These are phyloP conservation scores for Parnassius smintheus DNA, from an alignment of 2,888 invertebrate genomes.

Conservation along the genomic window DNA sequence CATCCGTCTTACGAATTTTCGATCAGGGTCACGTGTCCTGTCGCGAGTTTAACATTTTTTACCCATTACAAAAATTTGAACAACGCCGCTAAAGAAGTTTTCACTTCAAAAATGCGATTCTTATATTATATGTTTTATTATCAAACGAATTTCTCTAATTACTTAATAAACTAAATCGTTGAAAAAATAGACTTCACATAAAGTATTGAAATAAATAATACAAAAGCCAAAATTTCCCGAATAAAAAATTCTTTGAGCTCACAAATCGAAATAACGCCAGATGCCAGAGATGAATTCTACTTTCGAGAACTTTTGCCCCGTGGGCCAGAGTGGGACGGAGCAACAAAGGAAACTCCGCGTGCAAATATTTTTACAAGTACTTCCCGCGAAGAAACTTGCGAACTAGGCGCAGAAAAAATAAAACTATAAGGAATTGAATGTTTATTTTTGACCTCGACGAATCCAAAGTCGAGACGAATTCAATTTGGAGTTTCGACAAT, in stretches of 20 bases:
- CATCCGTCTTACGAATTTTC: no score
- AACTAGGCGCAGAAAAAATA: conserved; percentile 2
- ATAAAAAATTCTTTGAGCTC: background rate
- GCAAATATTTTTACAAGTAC: conserved; percentile 18
- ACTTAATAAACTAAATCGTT: no score
- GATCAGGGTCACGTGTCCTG: no score
- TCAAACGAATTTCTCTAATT: no score
- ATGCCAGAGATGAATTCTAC: background rate
- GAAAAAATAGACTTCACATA: background rate
- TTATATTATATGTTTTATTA: no score
- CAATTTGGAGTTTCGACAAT: conserved; percentile 45
- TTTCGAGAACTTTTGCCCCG: background rate
- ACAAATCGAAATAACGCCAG: background rate
- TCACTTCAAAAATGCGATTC: no score
- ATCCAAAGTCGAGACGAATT: conserved; percentile 41
- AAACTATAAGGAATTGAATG: conserved; percentile 23
- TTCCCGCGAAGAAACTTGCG: conserved; percentile 1
- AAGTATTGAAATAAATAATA: conserved; percentile 7
- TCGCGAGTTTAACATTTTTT: no score
- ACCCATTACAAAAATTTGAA: no score
- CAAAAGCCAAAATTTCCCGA: background rate
- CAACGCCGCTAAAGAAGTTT: no score
- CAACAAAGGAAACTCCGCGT: conserved; percentile 6
- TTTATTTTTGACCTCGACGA: conserved; percentile 31
- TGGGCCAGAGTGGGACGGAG: background rate